Evolutionary conservation across 1,140 invertebrate genomes (phyloP).

Genomic region (Drusus annulatus): DNA sequence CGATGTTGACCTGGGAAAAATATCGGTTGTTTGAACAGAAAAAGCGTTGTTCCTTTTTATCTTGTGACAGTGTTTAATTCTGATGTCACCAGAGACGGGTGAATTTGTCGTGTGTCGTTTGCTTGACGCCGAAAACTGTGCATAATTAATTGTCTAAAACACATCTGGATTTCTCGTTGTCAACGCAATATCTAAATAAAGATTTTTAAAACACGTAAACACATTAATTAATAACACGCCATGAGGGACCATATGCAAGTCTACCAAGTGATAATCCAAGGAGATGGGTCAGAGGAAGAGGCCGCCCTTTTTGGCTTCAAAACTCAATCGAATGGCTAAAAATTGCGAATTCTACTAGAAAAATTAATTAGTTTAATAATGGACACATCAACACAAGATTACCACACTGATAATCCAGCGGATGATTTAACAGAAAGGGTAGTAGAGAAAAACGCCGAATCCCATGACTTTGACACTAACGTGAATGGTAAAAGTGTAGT

Average conservation of each 20-base stretch:
- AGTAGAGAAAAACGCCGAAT: too few species aligned
- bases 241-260: neutral
- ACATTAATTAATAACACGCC: neutral
- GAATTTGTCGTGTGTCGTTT: neutral
- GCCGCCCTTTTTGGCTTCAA: neutral
- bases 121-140: neutral
- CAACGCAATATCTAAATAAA: slow-evolving; percentile 23
- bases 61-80: neutral
- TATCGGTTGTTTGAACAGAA: neutral
- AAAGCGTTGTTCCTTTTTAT: too few species aligned
- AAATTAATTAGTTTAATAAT: too few species aligned
- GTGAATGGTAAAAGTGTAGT: too few species aligned
- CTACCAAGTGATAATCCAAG: neutral
- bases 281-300: neutral
- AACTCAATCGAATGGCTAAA: neutral
- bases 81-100: neutral
- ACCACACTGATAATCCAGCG: too few species aligned
- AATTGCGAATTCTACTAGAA: too few species aligned
- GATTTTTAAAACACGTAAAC: neutral
- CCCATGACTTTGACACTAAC: too few species aligned
- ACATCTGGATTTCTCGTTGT: slow-evolving; percentile 13
- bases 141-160: slow-evolving; percentile 6
- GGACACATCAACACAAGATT: too few species aligned
- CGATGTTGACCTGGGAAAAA: neutral
- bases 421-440: too few species aligned